Conservation (phyloP, 1,140 invertebrate genomes). For the Drosophila sturtevanti region DNA sequence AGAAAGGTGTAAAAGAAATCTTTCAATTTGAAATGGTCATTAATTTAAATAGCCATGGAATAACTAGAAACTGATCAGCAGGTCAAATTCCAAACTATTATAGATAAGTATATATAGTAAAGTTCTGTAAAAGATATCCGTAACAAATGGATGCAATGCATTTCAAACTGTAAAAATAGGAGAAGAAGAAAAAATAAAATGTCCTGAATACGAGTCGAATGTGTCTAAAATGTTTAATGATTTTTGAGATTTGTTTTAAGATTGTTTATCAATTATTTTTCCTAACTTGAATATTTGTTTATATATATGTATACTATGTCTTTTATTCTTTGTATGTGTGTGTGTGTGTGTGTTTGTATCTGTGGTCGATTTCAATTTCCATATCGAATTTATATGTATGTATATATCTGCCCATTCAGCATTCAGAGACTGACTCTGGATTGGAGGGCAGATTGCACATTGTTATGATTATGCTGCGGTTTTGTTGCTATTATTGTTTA, state of each 20-base stretch:
- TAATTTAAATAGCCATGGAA: too few relatives aligned
- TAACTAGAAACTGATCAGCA: too few relatives aligned
- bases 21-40: too few relatives aligned
- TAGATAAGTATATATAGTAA: too few relatives aligned
- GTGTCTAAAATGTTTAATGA: not conserved
- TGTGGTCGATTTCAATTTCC: not conserved
- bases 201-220: too few relatives aligned
- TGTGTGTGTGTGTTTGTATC: not conserved
- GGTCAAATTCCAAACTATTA: too few relatives aligned
- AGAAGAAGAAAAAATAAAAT: too few relatives aligned
- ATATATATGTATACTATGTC: conserved; percentile 15
- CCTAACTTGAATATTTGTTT: conserved; percentile 55
- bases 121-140: too few relatives aligned
- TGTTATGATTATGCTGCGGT: conserved; percentile 58
- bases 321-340: conserved; percentile 32
- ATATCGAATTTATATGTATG: not conserved
- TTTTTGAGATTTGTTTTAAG: too few relatives aligned
- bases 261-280: not conserved
- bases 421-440: not conserved
- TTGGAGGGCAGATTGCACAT: conserved; percentile 21
- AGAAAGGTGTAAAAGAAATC: too few relatives aligned
- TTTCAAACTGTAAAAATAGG: too few relatives aligned
- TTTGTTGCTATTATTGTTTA: conserved; percentile 38
- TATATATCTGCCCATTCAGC: conserved; percentile 9
- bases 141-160: too few relatives aligned